Conservation (phyloP, 2,797 vertebrate species). For the Potorous gilbertii region DNA sequence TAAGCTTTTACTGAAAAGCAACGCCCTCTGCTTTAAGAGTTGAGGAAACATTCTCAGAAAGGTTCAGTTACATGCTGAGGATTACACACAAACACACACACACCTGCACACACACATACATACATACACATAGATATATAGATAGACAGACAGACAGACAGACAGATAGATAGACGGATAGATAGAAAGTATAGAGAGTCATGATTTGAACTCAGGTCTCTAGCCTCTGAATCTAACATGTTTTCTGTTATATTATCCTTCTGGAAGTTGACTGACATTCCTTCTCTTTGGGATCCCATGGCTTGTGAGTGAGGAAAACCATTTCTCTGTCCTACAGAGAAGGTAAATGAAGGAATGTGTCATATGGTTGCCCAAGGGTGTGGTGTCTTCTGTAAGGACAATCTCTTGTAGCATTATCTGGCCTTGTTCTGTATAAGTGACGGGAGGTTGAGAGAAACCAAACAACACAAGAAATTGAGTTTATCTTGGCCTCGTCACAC, state of each 20-base stretch:
- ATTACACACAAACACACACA: too few species aligned
- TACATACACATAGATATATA: too few species aligned
- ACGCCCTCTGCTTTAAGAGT: background rate
- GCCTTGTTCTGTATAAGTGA: background rate
- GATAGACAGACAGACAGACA: too few species aligned
- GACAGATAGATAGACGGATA: too few species aligned
- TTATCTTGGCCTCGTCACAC: background rate
- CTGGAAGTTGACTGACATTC: background rate
- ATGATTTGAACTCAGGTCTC: background rate
- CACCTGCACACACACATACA: too few species aligned
- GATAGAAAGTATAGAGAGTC: background rate
- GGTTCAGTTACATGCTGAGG: background rate
- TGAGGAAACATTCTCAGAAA: background rate
- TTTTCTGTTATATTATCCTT: background rate
- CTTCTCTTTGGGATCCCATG: background rate
- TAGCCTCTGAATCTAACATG: background rate
- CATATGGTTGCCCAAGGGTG: background rate
- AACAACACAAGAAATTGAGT: background rate
- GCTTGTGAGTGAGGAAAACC: background rate
- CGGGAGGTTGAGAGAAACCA: background rate
- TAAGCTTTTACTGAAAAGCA: background rate
- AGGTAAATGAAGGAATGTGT: background rate
- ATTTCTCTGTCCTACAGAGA: background rate
- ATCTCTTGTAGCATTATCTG: background rate
- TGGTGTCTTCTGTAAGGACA: background rate